Conservation (phyloP, 2,113 vertebrate species). For the Tetrax tetrax region DNA sequence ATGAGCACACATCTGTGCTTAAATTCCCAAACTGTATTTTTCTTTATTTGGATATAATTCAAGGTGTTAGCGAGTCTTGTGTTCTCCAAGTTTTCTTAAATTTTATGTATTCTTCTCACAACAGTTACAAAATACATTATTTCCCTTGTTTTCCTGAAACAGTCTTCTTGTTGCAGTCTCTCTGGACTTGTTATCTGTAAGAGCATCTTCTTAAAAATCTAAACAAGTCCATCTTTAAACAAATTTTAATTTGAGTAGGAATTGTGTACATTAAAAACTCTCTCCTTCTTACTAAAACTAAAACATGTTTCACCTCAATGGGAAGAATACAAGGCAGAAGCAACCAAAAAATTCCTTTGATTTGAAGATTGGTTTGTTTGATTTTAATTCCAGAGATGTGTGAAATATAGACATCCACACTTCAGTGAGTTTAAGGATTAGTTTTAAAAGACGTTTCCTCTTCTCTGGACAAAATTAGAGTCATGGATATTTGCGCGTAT, state of each 20-base stretch:
- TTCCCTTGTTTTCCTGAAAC: neutral
- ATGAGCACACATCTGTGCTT: neutral
- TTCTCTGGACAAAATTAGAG: neutral
- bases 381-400: neutral
- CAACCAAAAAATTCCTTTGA: rapidly evolving
- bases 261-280: neutral
- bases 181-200: neutral
- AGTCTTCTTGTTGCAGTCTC: neutral
- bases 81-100: neutral
- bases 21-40: neutral
- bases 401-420: neutral
- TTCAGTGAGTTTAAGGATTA: neutral
- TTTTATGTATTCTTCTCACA: neutral
- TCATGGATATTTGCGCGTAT: neutral
- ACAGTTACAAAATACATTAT: neutral
- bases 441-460: neutral
- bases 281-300: neutral
- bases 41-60: neutral
- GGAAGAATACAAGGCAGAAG: neutral
- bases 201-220: neutral
- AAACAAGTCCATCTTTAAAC: neutral
- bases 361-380: neutral
- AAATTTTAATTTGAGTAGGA: neutral
- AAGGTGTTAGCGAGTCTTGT: neutral
- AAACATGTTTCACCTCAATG: neutral